These are phyloP conservation scores for Passerina amoena DNA, from an alignment of 2,113 vertebrate species.

Conservation along the genomic window DNA sequence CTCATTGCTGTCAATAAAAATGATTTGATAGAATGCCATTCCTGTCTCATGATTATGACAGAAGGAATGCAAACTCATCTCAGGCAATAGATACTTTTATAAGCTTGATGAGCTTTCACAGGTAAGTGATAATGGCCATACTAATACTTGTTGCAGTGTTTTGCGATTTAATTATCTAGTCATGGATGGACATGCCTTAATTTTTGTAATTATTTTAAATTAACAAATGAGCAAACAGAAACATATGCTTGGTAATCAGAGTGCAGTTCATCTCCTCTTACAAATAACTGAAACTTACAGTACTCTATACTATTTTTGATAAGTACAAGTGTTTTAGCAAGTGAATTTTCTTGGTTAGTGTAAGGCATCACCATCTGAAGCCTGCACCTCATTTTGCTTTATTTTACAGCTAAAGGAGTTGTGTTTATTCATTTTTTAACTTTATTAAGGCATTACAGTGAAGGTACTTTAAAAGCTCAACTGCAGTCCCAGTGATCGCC, in stretches of 20 bases:
- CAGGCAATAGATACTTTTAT: rapidly evolving
- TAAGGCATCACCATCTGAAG: background rate
- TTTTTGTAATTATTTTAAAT: background rate
- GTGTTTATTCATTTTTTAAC: background rate
- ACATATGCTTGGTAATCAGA: background rate
- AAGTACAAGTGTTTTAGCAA: background rate
- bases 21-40: background rate
- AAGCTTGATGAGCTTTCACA: background rate
- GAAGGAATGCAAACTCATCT: background rate
- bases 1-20: background rate
- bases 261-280: background rate
- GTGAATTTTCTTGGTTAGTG: background rate
- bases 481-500: background rate
- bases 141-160: no score
- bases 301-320: background rate
- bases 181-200: background rate
- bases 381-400: background rate
- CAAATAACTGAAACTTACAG: background rate
- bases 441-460: background rate
- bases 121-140: background rate
- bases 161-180: background rate
- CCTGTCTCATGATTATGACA: background rate
- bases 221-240: background rate
- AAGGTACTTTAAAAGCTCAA: background rate
- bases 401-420: background rate